Percentiles rank a stretch among this genome's conserved stretches.
Conservation (phyloP, 2,888 invertebrate genomes). For the Pseudococcus longispinus region DNA sequence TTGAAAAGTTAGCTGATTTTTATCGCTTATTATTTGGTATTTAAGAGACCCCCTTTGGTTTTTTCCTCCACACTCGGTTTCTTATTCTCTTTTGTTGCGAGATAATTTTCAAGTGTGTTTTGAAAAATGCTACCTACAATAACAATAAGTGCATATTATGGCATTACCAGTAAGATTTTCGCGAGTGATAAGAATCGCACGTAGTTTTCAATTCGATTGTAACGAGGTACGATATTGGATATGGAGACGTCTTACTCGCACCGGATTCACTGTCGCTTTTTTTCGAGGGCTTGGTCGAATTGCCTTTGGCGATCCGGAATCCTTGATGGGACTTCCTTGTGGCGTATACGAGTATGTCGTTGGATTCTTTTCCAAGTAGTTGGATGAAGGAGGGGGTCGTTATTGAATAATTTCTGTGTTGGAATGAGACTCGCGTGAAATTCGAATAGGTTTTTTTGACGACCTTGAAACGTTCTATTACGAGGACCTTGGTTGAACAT, state of each 20-base stretch:
- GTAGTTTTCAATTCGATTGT: neutral
- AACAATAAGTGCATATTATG: too few relatives aligned
- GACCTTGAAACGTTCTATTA: neutral
- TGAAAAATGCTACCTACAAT: neutral
- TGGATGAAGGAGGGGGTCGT: neutral
- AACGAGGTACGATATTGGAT: neutral
- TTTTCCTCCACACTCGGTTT: neutral
- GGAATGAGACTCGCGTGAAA: neutral
- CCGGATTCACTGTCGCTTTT: neutral
- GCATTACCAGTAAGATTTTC: too few relatives aligned
- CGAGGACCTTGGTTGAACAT: neutral
- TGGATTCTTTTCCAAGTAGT: neutral
- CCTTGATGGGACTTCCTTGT: conserved; percentile 28
- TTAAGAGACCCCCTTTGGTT: neutral
- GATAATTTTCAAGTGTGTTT: neutral
- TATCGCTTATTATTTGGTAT: conserved; percentile 48
- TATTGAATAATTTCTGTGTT: neutral
- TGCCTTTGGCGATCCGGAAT: neutral
- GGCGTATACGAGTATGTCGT: neutral
- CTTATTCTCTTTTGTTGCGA: neutral
- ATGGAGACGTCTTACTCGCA: neutral
- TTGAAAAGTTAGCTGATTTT: conserved; percentile 53
- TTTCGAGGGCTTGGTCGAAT: neutral
- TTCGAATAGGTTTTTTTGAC: neutral
- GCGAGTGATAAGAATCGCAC: too few relatives aligned